Conservation (phyloP, 1,140 invertebrate genomes). For the honey bee (Apis mellifera) region DNA sequence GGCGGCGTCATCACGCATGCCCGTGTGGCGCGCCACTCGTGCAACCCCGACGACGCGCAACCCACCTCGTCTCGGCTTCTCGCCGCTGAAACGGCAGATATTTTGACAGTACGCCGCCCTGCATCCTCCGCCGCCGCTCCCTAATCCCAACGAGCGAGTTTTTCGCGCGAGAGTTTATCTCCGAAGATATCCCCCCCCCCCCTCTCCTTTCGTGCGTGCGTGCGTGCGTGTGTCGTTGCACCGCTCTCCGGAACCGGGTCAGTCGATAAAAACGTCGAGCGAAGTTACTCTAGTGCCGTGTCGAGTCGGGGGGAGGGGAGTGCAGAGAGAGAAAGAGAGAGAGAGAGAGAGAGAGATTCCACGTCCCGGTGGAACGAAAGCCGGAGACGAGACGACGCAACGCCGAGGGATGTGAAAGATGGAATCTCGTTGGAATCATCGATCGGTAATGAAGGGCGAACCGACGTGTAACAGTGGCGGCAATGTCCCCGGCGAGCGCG, state of each 20-base stretch:
- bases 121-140: constrained; percentile 57
- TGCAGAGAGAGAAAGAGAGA: too few species aligned
- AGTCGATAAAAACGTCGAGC: constrained; percentile 65
- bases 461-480: too few species aligned
- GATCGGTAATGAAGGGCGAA: too few species aligned
- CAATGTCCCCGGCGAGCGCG: too few species aligned
- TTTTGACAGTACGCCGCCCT: constrained; percentile 75
- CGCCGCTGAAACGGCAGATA: constrained; percentile 55
- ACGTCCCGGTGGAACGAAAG: too few species aligned
- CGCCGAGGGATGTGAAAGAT: too few species aligned
- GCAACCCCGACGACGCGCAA: neutral
- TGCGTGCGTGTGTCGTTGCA: constrained; percentile 1
- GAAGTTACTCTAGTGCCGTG: constrained; percentile 17
- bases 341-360: too few species aligned
- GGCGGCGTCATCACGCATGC: constrained; percentile 71
- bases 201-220: neutral
- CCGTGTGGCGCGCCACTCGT: constrained; percentile 44
- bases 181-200: neutral
- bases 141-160: too few species aligned
- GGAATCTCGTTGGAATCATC: too few species aligned
- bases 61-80: constrained; percentile 1
- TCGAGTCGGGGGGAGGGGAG: neutral
- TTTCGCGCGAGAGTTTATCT: neutral
- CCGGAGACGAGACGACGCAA: too few species aligned
- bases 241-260: constrained; percentile 64